Conservation (phyloP, 1,140 invertebrate species). For the Amphibalanus amphitrite region DNA sequence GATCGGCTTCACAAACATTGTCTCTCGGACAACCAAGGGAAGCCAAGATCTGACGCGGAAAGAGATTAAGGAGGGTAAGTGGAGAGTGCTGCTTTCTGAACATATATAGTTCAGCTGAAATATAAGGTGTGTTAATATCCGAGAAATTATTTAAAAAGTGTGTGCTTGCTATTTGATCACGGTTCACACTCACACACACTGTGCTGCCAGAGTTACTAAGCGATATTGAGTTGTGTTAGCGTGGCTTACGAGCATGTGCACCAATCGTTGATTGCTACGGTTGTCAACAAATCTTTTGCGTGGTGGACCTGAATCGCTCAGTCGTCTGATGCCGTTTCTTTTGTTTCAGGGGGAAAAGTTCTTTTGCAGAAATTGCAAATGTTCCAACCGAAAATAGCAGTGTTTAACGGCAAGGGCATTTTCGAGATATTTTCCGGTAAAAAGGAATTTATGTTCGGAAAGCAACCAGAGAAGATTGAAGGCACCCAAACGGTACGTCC, state of each 20-base stretch:
- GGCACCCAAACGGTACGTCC: slow-evolving; percentile 82
- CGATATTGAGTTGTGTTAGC: no score
- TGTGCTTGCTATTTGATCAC: no score
- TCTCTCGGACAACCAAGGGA: slow-evolving; percentile 80
- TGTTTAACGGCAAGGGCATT: slow-evolving; percentile 96
- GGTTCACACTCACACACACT: no score
- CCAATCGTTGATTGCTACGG: no score
- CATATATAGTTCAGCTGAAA: no score
- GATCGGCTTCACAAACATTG: slow-evolving; percentile 97
- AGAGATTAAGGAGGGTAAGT: slow-evolving; percentile 79
- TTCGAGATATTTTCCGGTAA: slow-evolving; percentile 94
- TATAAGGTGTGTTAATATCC: no score
- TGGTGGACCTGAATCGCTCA: no score
- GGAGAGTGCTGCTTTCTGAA: no score
- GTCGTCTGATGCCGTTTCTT: slow-evolving; percentile 9
- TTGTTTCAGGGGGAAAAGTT: slow-evolving; percentile 52
- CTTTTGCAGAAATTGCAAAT: slow-evolving; percentile 77
- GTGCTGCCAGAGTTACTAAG: no score
- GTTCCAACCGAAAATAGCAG: slow-evolving; percentile 88
- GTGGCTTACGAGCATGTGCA: no score
- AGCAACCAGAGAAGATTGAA: slow-evolving; percentile 78
- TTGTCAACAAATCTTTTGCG: no score
- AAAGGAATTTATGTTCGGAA: slow-evolving; percentile 91
- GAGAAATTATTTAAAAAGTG: no score
- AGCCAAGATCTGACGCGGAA: slow-evolving; percentile 87